Evolutionary conservation across 2,888 invertebrate species (phyloP), one percentile per base, ranked within the genome.

Genomic region (Cheilosia vernalis): DNA sequence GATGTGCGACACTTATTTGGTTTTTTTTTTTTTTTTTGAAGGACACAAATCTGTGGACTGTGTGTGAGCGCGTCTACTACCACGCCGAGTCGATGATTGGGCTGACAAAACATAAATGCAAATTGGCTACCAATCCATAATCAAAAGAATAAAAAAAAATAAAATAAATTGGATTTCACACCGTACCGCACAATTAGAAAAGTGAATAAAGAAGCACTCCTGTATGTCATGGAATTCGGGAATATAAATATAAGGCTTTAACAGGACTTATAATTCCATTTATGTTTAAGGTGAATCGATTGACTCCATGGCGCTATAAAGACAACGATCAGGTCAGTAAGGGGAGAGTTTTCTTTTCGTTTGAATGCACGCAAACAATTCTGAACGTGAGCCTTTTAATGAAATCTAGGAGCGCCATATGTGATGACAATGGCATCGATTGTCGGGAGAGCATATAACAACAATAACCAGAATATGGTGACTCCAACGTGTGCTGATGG

Each of bases 121-220:
- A 82, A 82, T 77, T 66, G 70, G 69, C 49, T 81, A 42, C 21
- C 37, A 42, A 49, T 51, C 27, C 27, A 27, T 33, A 19, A 53
- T 49, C 19, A 55, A 49, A 33, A 55, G 1, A 44, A 67, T 58
- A 67, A 47, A 24, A 24, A 9, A 40, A 47, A 63, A 33, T 42
- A 56, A 78, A 67, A 74, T 63, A 56, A 55, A 81, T 76, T 81
- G 56, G 37, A 70, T 76, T 70, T 81, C 37, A 64, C 63, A 63
- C 42, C 30, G 40, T 30, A 30, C 9, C 47, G 42, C 21, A 19
- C 44, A 47, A 53, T 66, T 55, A 47, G 24, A 33, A 17, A 30
- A 63, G 44, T 51, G 37, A 51, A 60, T 51, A 37, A 30, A 42
- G 27, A 13, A 17, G 13, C n/a, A 17, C 47, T 37, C 44, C 33